Evolutionary conservation across 2,113 vertebrate species (phyloP), one percentile per base, ranked within the genome.

Genomic region (Caranx melampygus): DNA sequence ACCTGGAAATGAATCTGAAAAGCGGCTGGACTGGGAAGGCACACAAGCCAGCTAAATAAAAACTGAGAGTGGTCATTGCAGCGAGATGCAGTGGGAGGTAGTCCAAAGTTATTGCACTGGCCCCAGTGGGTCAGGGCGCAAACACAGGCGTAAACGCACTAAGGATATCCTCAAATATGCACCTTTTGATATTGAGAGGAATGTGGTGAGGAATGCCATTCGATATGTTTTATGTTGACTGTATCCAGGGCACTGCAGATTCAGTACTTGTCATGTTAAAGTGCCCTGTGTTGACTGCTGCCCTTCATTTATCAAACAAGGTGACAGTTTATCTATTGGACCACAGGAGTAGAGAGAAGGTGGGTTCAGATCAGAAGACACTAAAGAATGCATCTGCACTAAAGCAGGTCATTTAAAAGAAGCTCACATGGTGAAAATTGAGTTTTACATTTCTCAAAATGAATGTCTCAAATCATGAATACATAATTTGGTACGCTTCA

Each of bases 1-100:
- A 96, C 96, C 96, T 95, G 95, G 94, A 95, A 95, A 96, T 96
- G 95, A 96, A 96, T 97, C 94, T 95, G 93, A 96, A 95, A 96
- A 96, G 94, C 92, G 88, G 87, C 86, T 85, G 89, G 91, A 94
- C 93, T 86, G 88, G 93, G 90, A 94, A 94, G 93, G 92, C 93
- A 94, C 95, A 96, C 96, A 94, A 93, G 42, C 82, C 74, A 79
- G 90, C 87, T 90, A 91, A 94, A 95, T 93, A 92, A 92, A 95
- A 92, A 89, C 80, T 6, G 55, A 85, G 92, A 83, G 91, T 90
- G 84, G 90, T 82, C 93, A 94, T 92, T 94, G 91, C 91, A 87
- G 35, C 62, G 92, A 86, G 87, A 89, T 82, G 86, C 90, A 79
- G 85, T 91, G 93, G 90, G 92, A 91, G 94, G 91, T 91, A 86